Conservation (phyloP, 2,113 vertebrate genomes). For the Strix uralensis region DNA sequence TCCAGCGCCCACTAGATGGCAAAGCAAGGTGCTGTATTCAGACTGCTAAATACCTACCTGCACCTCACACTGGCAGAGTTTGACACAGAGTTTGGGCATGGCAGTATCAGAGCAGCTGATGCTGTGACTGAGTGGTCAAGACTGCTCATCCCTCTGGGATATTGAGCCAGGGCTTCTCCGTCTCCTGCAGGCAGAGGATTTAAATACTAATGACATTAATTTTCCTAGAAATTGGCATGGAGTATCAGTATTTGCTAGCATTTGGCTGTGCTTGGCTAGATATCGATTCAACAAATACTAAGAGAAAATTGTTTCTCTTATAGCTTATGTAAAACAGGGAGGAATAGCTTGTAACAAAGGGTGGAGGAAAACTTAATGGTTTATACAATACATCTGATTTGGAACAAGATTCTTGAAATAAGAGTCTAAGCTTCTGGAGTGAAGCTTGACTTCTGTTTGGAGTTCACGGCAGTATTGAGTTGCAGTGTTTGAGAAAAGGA, state of each 20-base stretch:
- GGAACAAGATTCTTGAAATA: not conserved
- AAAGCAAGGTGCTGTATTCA: not conserved
- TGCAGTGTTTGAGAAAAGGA: not conserved
- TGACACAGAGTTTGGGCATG: not conserved
- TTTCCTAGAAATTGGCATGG: not conserved
- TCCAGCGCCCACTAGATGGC: not conserved
- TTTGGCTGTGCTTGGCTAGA: not conserved
- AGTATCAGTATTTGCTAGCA: not conserved
- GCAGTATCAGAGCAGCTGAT: not conserved
- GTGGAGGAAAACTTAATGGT: not conserved
- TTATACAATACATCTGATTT: not conserved
- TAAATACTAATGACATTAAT: not conserved
- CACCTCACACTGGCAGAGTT: not conserved
- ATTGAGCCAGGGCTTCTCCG: not conserved
- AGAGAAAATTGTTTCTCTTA: not conserved
- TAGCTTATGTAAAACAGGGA: not conserved
- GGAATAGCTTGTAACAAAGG: not conserved
- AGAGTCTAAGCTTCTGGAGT: not conserved
- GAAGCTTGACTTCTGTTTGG: not conserved
- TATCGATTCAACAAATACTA: not conserved
- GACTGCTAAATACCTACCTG: not conserved
- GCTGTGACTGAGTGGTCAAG: not conserved
- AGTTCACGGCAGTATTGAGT: not conserved
- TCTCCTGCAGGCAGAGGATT: not conserved
- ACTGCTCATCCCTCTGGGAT: not conserved